Conservation (phyloP, 1,140 invertebrate genomes). For the Tribolium madens region DNA sequence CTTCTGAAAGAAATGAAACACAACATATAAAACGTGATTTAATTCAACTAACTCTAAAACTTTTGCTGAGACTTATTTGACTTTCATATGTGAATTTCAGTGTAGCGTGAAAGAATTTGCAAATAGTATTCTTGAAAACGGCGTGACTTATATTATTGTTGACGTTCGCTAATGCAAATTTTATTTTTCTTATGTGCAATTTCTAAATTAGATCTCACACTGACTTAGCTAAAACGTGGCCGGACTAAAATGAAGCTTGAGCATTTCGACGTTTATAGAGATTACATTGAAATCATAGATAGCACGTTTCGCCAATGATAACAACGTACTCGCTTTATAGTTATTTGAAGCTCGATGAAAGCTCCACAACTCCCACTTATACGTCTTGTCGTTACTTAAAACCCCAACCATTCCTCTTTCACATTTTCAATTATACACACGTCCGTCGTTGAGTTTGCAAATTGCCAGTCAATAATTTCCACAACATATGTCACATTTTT, state of each 20-base stretch:
- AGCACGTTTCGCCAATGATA: slow-evolving; percentile 20
- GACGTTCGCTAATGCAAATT: slow-evolving; percentile 17
- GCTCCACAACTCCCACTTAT: slow-evolving; percentile 15
- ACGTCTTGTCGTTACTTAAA: slow-evolving; percentile 9
- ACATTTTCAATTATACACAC: background rate
- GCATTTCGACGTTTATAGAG: slow-evolving; percentile 7
- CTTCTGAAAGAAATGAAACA: background rate
- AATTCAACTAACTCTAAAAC: slow-evolving; percentile 12
- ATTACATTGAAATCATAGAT: slow-evolving; percentile 30
- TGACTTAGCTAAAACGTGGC: background rate
- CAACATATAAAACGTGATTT: slow-evolving; percentile 12
- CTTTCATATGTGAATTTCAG: slow-evolving; percentile 28
- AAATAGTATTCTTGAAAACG: slow-evolving; percentile 36
- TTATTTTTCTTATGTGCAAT: slow-evolving; percentile 5
- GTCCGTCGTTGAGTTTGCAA: background rate
- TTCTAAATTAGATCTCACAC: background rate
- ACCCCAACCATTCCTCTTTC: background rate
- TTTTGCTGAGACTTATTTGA: slow-evolving; percentile 13
- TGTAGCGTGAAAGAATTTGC: slow-evolving; percentile 25
- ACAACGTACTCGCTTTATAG: slow-evolving; percentile 25
- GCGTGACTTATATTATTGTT: slow-evolving; percentile 24
- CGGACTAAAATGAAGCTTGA: background rate
- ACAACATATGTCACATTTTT: background rate
- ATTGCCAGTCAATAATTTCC: background rate
- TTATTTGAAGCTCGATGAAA: slow-evolving; percentile 23